Evolutionary conservation across 2,888 invertebrate genomes (phyloP), one percentile per base, ranked within the genome.

Genomic region (Caenorhabditis japonica): DNA sequence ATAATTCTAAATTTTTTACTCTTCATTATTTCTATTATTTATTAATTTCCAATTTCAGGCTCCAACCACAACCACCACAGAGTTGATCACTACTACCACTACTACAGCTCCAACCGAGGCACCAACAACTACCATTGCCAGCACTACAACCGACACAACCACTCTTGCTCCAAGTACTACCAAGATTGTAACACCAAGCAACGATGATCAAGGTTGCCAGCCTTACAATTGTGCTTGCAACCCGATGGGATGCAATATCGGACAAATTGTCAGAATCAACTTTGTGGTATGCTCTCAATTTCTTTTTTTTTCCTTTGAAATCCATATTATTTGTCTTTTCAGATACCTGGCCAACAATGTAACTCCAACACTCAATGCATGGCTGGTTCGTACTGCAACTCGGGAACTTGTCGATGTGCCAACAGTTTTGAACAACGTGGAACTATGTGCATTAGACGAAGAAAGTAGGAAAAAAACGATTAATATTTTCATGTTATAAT

Each of bases 371-470:
- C 62, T 7, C 75, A 75, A 38, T 75, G 75, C 34, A 44, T 70
- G 8, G 59, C 62, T 21, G 75, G 75, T 46, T 69, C 75, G 0
- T 75, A 64, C 51, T 75, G 75, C 52, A 69, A 33, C 44, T 41
- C 53, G 15, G 75, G 75, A 53, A 56, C 56, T 5, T 78, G 78
- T 61, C 47, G 64, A 23, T 79, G 79, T 34, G 74, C 79, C 21
- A 74, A 59, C 49, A 76, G 79, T 27, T 79, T 72, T 46, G 71
- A 73, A 38, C 68, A 75, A 51, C 78, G 70, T 46, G 78, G 78
- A 58, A 70, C 73, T n/a, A 74, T 62, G 53, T 78, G 78, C 36
- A 66, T 78, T 17, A 69, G 68, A 69, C 43, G 69, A 46, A 75
- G 59, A 69, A 69, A 74, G 61, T 68, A 69, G 44, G 53, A 23